Percentiles rank a stretch among this genome's conserved stretches.
phyloP scores from a whole-genome alignment of 2,797 vertebrate species.

The Merluccius polli region DNA sequence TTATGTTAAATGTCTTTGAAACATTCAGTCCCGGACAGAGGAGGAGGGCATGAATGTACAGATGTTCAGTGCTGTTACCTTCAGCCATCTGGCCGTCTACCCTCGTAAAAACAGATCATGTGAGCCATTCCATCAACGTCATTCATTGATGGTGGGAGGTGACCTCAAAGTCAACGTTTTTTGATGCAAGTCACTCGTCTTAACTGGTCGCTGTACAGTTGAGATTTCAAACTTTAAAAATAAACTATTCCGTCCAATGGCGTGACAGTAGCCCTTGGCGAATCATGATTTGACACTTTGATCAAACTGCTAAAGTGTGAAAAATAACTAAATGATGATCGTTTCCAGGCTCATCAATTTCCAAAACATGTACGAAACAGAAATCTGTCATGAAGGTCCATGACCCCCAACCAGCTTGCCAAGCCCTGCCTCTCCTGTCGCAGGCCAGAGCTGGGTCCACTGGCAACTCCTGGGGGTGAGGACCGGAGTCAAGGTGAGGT shows the following conservation, averaged over 20 bases:
- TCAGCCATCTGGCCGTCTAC: slow-evolving; percentile 44
- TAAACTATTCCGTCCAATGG: too few relatives aligned
- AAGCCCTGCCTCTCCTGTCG: slow-evolving; percentile 4
- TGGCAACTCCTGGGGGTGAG: slow-evolving; percentile 12
- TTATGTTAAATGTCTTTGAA: too few relatives aligned
- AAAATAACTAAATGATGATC: too few relatives aligned
- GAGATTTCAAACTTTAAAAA: too few relatives aligned
- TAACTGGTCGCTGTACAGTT: too few relatives aligned
- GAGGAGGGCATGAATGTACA: too few relatives aligned
- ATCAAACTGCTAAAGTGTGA: too few relatives aligned
- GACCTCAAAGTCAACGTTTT: slow-evolving; percentile 12
- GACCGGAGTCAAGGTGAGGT: slow-evolving; percentile 4
- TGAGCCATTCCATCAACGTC: slow-evolving; percentile 30
- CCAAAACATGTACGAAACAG: background rate
- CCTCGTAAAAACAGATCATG: slow-evolving; percentile 11
- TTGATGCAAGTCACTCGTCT: too few relatives aligned
- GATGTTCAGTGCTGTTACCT: slow-evolving; percentile 18
- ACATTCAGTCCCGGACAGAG: too few relatives aligned
- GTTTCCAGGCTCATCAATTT: too few relatives aligned
- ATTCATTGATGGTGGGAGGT: slow-evolving; percentile 22
- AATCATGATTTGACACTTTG: too few relatives aligned
- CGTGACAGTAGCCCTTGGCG: too few relatives aligned
- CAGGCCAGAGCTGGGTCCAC: slow-evolving; percentile 8
- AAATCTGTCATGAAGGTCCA: background rate
- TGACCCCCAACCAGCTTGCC: slow-evolving; percentile 9